These are phyloP conservation scores for Platorchestia sp. DNA, from an alignment of 1,140 invertebrate species.

Conservation along the genomic window DNA sequence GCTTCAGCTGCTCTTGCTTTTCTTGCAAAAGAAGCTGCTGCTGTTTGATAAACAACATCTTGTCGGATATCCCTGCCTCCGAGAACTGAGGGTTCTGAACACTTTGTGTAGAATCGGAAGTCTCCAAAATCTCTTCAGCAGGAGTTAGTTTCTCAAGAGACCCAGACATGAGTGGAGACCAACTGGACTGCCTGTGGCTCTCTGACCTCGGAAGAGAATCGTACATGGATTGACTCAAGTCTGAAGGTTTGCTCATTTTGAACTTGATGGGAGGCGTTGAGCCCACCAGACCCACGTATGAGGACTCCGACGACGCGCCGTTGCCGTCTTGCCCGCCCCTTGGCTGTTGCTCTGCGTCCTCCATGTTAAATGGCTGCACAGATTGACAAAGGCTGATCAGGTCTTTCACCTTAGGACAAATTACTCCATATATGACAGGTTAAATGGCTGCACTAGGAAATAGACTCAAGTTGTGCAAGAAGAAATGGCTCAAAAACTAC, in stretches of 20 bases:
- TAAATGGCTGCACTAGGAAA: too few species aligned
- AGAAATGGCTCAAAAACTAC: too few species aligned
- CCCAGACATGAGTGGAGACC: background rate
- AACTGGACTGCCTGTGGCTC: background rate
- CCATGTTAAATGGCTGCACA: constrained; percentile 40
- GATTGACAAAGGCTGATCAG: background rate
- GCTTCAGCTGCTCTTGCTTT: constrained; percentile 37
- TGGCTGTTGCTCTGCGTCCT: background rate
- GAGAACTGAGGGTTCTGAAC: background rate
- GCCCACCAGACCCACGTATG: background rate
- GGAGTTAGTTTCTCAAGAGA: constrained; percentile 3
- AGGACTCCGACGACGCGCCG: background rate
- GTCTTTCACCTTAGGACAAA: background rate
- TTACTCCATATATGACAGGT: too few species aligned
- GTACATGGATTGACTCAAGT: background rate
- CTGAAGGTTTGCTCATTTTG: background rate
- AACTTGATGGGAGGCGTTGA: background rate
- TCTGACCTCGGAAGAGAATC: background rate
- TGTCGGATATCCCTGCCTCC: background rate
- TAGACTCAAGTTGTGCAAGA: too few species aligned
- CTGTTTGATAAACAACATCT: constrained; percentile 27
- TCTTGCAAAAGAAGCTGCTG: constrained; percentile 16
- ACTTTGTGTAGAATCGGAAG: background rate
- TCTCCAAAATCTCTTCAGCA: background rate
- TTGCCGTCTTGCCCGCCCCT: background rate